These are phyloP conservation scores for Phylloscopus collybita DNA, from an alignment of 2,797 vertebrate genomes.

Conservation along the genomic window DNA sequence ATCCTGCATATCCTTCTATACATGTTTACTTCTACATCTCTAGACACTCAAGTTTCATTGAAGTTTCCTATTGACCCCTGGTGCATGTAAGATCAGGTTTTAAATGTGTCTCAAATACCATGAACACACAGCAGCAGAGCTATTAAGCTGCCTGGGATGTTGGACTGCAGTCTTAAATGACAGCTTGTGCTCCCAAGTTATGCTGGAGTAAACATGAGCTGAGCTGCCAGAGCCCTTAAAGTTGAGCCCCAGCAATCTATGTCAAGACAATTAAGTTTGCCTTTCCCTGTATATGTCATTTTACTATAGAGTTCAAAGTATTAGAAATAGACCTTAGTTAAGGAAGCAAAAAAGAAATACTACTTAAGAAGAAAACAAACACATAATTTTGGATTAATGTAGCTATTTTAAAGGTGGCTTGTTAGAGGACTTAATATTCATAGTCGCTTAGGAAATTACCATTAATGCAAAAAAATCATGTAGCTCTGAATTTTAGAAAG, in stretches of 20 bases:
- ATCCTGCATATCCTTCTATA: neutral
- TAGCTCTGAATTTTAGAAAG: neutral
- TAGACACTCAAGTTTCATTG: neutral
- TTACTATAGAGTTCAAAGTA: neutral
- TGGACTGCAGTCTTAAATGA: neutral
- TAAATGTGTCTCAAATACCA: conserved; percentile 17
- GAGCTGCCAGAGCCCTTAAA: neutral
- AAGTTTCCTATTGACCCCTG: neutral
- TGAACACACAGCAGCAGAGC: neutral
- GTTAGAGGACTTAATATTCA: neutral
- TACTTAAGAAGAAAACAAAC: neutral
- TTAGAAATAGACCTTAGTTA: neutral
- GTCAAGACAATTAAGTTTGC: neutral
- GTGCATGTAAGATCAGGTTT: conserved; percentile 2
- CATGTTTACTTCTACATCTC: neutral
- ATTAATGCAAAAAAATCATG: neutral
- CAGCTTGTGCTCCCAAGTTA: neutral
- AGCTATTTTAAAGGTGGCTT: neutral
- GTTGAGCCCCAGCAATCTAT: neutral
- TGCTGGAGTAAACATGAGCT: neutral
- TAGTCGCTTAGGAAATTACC: neutral
- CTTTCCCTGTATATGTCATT: neutral
- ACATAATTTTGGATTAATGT: neutral
- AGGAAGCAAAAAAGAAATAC: neutral
- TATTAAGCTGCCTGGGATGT: neutral